These are phyloP conservation scores for Drosophila kurseongensis DNA, from an alignment of 1,140 invertebrate genomes.

Conservation along the genomic window DNA sequence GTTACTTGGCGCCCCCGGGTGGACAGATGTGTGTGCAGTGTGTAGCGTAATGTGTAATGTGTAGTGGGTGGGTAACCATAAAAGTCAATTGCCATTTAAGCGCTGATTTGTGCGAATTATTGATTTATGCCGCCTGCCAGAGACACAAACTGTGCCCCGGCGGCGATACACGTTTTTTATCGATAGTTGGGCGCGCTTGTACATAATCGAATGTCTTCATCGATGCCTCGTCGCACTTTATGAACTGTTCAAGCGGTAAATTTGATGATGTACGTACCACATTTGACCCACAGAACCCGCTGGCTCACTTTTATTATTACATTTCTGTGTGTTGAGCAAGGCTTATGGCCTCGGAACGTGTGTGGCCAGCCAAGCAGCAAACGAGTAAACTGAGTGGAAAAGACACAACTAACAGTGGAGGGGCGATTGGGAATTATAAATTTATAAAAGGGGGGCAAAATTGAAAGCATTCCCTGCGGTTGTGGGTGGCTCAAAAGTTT, in stretches of 20 bases:
- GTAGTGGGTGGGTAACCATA: slow-evolving; percentile 35
- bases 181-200: slow-evolving; percentile 41
- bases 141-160: neutral
- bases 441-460: slow-evolving; percentile 22
- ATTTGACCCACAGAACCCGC: slow-evolving; percentile 34
- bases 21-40: neutral
- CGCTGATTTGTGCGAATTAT: slow-evolving; percentile 73
- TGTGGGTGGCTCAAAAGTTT: slow-evolving; percentile 27
- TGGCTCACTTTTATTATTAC: slow-evolving; percentile 21
- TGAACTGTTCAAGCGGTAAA: slow-evolving; percentile 66
- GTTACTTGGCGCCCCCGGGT: slow-evolving; percentile 49
- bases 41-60: neutral
- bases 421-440: slow-evolving; percentile 32
- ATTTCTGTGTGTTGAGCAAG: slow-evolving; percentile 8
- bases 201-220: slow-evolving; percentile 51
- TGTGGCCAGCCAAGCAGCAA: slow-evolving; percentile 70
- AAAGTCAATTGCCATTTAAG: slow-evolving; percentile 74
- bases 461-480: slow-evolving; percentile 30
- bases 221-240: slow-evolving; percentile 56
- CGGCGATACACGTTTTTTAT: slow-evolving; percentile 39
- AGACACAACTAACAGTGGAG: slow-evolving; percentile 15
- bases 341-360: slow-evolving; percentile 44
- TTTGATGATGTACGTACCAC: slow-evolving; percentile 74
- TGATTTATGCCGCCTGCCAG: slow-evolving; percentile 47
- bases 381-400: slow-evolving; percentile 50